These are phyloP conservation scores for Myanophis thanlyinensis DNA, from an alignment of 2,113 vertebrate species.

Conservation along the genomic window DNA sequence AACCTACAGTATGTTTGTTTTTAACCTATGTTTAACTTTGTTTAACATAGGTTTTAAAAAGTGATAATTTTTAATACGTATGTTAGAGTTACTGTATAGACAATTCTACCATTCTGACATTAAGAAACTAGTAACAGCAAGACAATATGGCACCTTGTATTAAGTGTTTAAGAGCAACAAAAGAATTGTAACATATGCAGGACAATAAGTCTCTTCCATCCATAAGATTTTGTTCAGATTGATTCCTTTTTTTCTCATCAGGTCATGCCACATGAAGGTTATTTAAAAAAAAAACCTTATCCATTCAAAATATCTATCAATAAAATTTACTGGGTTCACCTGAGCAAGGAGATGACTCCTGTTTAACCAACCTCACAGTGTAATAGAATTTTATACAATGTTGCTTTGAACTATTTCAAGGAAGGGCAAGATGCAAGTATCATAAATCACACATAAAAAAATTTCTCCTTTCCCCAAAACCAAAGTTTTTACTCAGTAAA, in stretches of 20 bases:
- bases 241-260: not conserved
- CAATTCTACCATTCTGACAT: not conserved
- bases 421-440: not conserved
- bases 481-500: not conserved
- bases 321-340: not conserved
- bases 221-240: not conserved
- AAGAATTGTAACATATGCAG: not conserved
- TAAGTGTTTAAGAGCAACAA: not conserved
- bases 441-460: not conserved
- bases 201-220: not conserved
- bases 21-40: too few species aligned
- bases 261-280: not conserved
- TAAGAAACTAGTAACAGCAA: not conserved
- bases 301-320: not conserved
- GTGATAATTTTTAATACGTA: too few species aligned
- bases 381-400: not conserved
- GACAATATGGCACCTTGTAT: not conserved
- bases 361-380: not conserved
- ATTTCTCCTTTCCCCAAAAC: not conserved
- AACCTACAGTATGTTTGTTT: too few species aligned
- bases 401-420: not conserved
- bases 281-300: not conserved
- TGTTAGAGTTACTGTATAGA: too few species aligned
- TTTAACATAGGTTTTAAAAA: too few species aligned
- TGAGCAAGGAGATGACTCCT: not conserved